Base-by-base conservation (phyloP, 2,113 vertebrate species). In the Butorides virescens region DNA sequence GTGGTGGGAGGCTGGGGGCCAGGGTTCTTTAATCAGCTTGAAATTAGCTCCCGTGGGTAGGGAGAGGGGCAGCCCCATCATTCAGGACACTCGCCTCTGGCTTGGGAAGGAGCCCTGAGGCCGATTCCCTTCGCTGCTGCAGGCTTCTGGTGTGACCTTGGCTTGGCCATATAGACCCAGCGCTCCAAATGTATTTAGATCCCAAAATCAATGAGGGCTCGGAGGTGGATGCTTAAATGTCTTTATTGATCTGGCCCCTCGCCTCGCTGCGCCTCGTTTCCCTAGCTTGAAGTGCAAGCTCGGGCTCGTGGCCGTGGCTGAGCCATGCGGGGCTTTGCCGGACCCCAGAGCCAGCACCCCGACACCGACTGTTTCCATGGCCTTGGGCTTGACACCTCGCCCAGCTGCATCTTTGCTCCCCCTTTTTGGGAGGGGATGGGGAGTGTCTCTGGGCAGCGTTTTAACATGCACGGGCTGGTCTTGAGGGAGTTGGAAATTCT, bases 1-100 rank as follows among this genome's bases (percentile, higher is more conserved):
- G 30, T 1, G 11, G 7, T 8, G 16, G 0, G 13, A 55, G 68
- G 17, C 22, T 23, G 36, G 37, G 58, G 37, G 14, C 0, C 4
- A 55, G 29, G 0, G 10, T 5, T 67, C 29, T 68, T 65, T 39
- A 9, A 55, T 23, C 25, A 7, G 67, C 56, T 37, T 8, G 59
- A 52, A 29, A 66, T 34, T 3, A 22, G 88, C 37, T 87, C 12
- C 20, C 6, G 77, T 2, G 36, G 39, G 73, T 1, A 70, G 50
- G 65, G 55, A 56, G 16, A 14, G 50, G 63, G 30, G 27, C 47
- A 75, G 61, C 32, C 52, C 77, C 8, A 0, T 15, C 9, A 39
- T 9, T 26, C 55, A 18, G 49, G 85, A 62, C 37, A 4, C 15
- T 44, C 10, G 0, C 20, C 26, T 52, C 53, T 27, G 62, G 1